Conservation (phyloP, 2,888 invertebrate genomes). For the Zhengitettix transpicula region DNA sequence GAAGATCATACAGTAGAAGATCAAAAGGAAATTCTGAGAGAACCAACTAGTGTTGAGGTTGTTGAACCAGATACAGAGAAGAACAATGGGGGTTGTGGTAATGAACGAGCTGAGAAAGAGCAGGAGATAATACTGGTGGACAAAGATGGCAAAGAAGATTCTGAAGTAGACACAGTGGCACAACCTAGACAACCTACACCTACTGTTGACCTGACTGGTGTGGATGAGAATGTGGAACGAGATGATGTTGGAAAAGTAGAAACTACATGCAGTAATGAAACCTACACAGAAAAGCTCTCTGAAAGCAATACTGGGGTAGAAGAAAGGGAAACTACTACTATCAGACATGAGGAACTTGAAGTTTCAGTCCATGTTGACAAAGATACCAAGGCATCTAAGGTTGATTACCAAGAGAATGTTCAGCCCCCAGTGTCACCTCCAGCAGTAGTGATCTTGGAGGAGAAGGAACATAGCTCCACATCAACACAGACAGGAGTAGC, state of each 20-base stretch:
- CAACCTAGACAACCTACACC: neutral
- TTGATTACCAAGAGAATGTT: neutral
- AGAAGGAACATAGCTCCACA: constrained; percentile 5
- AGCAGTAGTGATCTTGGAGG: constrained; percentile 7
- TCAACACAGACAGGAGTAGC: constrained; percentile 6
- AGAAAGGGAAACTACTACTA: neutral
- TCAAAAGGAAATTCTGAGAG: neutral
- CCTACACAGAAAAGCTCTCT: neutral
- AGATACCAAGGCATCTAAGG: neutral
- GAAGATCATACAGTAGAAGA: neutral
- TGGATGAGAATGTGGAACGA: neutral
- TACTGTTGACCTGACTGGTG: neutral
- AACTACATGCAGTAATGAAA: neutral
- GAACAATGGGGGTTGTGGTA: too few species aligned
- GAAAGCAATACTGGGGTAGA: neutral
- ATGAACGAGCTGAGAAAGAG: neutral
- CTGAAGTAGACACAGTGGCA: neutral
- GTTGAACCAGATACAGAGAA: neutral
- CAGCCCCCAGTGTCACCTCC: constrained; percentile 3
- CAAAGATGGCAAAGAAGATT: neutral
- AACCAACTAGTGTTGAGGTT: neutral
- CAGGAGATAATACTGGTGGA: neutral
- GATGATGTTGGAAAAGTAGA: neutral
- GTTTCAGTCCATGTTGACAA: neutral
- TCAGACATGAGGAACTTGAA: neutral